phyloP scores from a whole-genome alignment of 1,140 invertebrate species.

The Drosophila leontia region DNA sequence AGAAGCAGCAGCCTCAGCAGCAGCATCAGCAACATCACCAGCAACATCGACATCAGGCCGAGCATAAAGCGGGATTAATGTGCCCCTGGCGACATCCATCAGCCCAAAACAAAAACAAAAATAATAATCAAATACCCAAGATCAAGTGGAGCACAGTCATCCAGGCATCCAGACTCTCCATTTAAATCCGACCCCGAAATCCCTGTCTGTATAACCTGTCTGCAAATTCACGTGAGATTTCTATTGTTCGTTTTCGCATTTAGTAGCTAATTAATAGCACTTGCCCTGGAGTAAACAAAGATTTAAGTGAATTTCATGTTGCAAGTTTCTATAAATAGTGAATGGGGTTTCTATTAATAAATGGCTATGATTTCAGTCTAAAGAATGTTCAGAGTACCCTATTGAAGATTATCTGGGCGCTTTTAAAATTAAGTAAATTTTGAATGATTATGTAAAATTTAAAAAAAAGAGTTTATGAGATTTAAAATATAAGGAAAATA shows the following conservation, averaged over 20 bases:
- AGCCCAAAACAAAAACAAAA: conserved; percentile 28
- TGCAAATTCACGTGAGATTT: conserved; percentile 31
- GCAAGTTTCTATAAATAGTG: conserved; percentile 32
- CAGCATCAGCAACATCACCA: conserved; percentile 14
- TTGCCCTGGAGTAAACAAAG: conserved; percentile 51
- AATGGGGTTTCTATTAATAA: conserved; percentile 37
- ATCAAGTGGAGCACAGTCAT: conserved; percentile 74
- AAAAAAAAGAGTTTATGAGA: too few species aligned
- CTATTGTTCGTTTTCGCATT: conserved; percentile 16
- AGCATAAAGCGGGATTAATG: conserved; percentile 71
- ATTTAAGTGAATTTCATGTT: conserved; percentile 25
- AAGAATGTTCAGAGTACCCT: conserved; percentile 1
- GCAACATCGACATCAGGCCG: conserved; percentile 34
- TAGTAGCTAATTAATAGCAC: conserved; percentile 38
- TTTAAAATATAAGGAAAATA: neutral
- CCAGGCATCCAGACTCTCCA: conserved; percentile 27
- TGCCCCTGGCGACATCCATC: conserved; percentile 57
- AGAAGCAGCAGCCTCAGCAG: conserved; percentile 14
- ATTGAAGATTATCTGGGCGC: neutral
- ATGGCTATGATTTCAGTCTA: neutral
- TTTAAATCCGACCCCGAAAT: neutral
- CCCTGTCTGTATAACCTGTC: conserved; percentile 35
- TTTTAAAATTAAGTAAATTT: neutral
- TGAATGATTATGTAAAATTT: neutral
- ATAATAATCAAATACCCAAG: conserved; percentile 45